These are phyloP conservation scores for Elgonia sp. DNA, from an alignment of 2,888 invertebrate species.

Conservation along the genomic window DNA sequence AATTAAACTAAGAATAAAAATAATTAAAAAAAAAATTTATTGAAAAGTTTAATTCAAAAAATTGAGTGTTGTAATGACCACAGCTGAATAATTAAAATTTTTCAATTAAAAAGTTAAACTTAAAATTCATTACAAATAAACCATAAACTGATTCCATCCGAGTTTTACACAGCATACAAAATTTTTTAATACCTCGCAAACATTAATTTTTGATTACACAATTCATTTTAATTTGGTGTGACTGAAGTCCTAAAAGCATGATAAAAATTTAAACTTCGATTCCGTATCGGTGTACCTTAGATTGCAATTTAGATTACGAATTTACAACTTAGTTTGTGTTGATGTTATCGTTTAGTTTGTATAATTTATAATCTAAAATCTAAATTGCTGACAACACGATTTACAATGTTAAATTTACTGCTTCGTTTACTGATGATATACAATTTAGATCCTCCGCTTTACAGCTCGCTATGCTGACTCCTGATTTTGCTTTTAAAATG, in stretches of 20 bases:
- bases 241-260: background rate
- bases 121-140: too few relatives aligned
- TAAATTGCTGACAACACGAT: conserved; percentile 60
- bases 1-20: too few relatives aligned
- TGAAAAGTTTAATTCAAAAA: too few relatives aligned
- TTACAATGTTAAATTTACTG: conserved; percentile 53
- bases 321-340: conserved; percentile 57
- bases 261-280: conserved; percentile 28
- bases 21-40: too few relatives aligned
- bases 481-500: conserved; percentile 15
- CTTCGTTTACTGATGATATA: conserved; percentile 52
- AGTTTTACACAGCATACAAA: too few relatives aligned
- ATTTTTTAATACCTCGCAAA: too few relatives aligned
- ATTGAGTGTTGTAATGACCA: too few relatives aligned
- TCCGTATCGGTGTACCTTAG: conserved; percentile 19
- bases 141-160: too few relatives aligned
- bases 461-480: conserved; percentile 3
- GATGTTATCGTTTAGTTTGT: conserved; percentile 60
- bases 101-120: too few relatives aligned
- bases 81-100: too few relatives aligned
- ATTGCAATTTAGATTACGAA: conserved; percentile 54
- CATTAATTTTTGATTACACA: too few relatives aligned
- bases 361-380: conserved; percentile 60
- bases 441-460: conserved; percentile 42
- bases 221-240: too few relatives aligned